Evolutionary conservation across 1,140 invertebrate genomes (phyloP).

Genomic region (Anthonomus grandis): DNA sequence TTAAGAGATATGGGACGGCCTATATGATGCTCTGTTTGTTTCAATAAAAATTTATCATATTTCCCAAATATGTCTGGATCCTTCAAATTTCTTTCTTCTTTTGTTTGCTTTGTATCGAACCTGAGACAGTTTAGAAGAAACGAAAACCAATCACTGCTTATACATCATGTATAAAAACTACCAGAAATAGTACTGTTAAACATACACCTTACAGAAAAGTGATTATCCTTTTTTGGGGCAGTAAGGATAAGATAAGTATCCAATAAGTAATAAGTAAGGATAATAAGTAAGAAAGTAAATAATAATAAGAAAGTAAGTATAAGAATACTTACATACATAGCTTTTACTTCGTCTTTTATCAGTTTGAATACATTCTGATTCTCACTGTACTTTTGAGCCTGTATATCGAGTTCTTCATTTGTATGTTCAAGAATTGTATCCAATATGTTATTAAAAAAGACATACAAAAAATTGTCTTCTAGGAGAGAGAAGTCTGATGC

Average conservation of each 20-base stretch:
- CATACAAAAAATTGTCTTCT: background rate
- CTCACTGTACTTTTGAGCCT: too few relatives aligned
- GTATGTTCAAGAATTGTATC: conserved; percentile 6
- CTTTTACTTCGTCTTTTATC: conserved; percentile 27
- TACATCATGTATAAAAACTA: conserved; percentile 34
- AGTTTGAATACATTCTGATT: conserved; percentile 38
- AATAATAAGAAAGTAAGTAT: too few relatives aligned
- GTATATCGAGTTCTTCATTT: conserved; percentile 4
- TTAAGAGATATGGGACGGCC: conserved; percentile 24
- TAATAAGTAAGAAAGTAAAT: too few relatives aligned
- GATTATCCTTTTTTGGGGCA: too few relatives aligned
- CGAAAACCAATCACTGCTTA: conserved; percentile 42
- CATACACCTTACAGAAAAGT: too few relatives aligned
- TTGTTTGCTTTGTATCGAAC: conserved; percentile 42
- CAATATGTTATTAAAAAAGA: conserved; percentile 5
- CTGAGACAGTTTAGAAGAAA: conserved; percentile 44
- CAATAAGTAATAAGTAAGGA: too few relatives aligned
- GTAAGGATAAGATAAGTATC: too few relatives aligned
- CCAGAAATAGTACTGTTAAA: conserved; percentile 33
- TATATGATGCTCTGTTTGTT: conserved; percentile 32
- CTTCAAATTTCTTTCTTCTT: conserved; percentile 26
- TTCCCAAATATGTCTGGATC: conserved; percentile 44
- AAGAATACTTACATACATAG: too few relatives aligned
- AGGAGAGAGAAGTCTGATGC: background rate
- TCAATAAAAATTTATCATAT: conserved; percentile 45